These are phyloP conservation scores for Zhuqinia jingwanae DNA, from an alignment of 2,888 invertebrate genomes.

Conservation along the genomic window DNA sequence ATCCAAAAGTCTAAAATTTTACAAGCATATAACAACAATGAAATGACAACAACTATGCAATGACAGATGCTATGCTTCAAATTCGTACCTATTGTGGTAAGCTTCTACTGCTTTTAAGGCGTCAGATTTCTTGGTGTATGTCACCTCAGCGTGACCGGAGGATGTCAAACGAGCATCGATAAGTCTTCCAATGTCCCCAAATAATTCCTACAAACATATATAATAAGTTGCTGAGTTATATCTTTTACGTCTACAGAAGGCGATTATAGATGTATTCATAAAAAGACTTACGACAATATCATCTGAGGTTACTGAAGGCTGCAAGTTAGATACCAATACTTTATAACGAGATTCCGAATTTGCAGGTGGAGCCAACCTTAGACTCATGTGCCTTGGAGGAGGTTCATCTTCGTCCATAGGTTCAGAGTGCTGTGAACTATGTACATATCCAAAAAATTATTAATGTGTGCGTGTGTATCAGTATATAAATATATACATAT, in stretches of 20 bases:
- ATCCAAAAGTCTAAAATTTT: slow-evolving; percentile 84
- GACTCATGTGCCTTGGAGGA: slow-evolving; percentile 72
- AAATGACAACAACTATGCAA: no score
- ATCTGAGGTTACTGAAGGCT: slow-evolving; percentile 91
- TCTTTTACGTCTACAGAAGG: no score
- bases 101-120: slow-evolving; percentile 95
- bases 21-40: neutral
- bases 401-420: slow-evolving; percentile 77
- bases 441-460: no score
- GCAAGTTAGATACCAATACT: slow-evolving; percentile 95
- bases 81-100: slow-evolving; percentile 91
- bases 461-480: no score
- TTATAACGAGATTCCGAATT: slow-evolving; percentile 84
- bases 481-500: no score
- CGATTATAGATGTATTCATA: neutral
- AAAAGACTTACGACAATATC: slow-evolving; percentile 89
- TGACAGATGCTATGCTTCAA: neutral
- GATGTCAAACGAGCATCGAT: slow-evolving; percentile 91
- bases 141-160: slow-evolving; percentile 94
- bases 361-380: slow-evolving; percentile 71
- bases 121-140: slow-evolving; percentile 91
- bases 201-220: slow-evolving; percentile 87
- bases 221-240: neutral
- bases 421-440: slow-evolving; percentile 68
- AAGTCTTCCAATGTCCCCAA: slow-evolving; percentile 95